Base-by-base conservation (phyloP, 2,797 vertebrate genomes). In the Liparis tanakae region DNA sequence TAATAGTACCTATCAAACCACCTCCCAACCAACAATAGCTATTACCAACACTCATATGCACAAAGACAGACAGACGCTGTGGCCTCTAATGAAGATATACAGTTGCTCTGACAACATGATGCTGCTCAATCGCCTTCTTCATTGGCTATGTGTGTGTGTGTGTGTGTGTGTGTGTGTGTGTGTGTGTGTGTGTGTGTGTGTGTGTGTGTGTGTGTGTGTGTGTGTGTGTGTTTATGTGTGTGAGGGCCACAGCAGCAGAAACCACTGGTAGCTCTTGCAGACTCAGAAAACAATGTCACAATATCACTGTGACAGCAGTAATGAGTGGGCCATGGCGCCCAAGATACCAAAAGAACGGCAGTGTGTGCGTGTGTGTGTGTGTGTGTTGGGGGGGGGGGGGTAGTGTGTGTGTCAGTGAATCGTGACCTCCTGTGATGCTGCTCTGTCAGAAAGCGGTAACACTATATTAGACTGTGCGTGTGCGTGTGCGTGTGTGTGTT, bases 381-480 rank as follows among this genome's bases (percentile, higher is more conserved):
- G 20, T 41, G 57, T 64, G 34, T 20, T 37, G 41, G 57, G 62
- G 46, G 25, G 59, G 41, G 37, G 63, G 46, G 25, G 59, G 44
- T 20, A 65, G 46, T 46, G 60, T 48, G 57, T 46, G 60, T 64
- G 53, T 67, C 68, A 39, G 30, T 61, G 81, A 91, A 87, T 87
- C 80, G 61, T 80, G 74, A 90, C 86, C 72, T 83, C 78, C 57
- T 76, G 62, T 60, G 67, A 39, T 66, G 86, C 79, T 86, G 78
- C 75, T 75, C 67, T 83, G 69, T 86, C 82, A 87, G 75, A 88
- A 88, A 84, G 66, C 60, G 13, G 75, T 86, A 85, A 90, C 84
- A 83, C 30, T 76, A 88, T 80, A 83, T 75, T 41, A 37, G 41
- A 54, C 39, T 20, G 50, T 53, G 36, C 56, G 33, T 56, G 10